Conservation (phyloP, 1,140 invertebrate species). For the Drosophila subpulchrella region DNA sequence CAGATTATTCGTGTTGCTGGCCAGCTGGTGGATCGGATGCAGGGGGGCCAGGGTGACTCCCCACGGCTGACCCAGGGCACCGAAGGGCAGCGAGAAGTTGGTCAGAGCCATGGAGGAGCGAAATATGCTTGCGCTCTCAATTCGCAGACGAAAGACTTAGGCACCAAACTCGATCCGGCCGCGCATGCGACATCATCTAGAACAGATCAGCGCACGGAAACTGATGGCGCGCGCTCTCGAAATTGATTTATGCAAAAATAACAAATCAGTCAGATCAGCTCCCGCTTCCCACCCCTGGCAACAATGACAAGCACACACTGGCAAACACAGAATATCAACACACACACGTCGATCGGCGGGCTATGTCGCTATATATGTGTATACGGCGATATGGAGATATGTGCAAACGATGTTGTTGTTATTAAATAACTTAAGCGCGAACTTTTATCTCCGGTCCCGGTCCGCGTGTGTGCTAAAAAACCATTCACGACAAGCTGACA, state of each 20-base stretch:
- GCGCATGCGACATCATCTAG: constrained; percentile 44
- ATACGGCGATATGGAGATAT: constrained; percentile 36
- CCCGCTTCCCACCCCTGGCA: constrained; percentile 32
- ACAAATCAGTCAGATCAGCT: constrained; percentile 47
- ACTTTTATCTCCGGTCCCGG: constrained; percentile 52
- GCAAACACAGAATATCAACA: constrained; percentile 33
- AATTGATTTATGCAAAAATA: constrained; percentile 76
- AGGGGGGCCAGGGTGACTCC: constrained; percentile 78
- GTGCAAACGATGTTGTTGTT: constrained; percentile 60
- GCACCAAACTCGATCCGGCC: constrained; percentile 60
- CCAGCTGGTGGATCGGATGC: constrained; percentile 80
- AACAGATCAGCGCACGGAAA: constrained; percentile 46
- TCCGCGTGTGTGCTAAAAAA: constrained; percentile 71
- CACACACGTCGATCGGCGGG: constrained; percentile 38
- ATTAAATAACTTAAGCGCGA: constrained; percentile 67
- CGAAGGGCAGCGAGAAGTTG: constrained; percentile 83
- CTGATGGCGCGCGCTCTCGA: constrained; percentile 57
- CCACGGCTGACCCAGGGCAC: constrained; percentile 72
- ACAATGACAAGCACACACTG: constrained; percentile 26
- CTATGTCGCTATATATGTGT: constrained; percentile 50
- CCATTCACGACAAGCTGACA: constrained; percentile 81
- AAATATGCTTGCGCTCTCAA: constrained; percentile 5
- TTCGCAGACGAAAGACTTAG: constrained; percentile 65
- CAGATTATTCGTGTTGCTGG: constrained; percentile 82
- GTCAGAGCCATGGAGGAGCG: constrained; percentile 70